Percentiles rank a stretch among this genome's conserved stretches.
Evolutionary conservation across 2,888 invertebrate species (phyloP).

Genomic region (Andricus curvator): DNA sequence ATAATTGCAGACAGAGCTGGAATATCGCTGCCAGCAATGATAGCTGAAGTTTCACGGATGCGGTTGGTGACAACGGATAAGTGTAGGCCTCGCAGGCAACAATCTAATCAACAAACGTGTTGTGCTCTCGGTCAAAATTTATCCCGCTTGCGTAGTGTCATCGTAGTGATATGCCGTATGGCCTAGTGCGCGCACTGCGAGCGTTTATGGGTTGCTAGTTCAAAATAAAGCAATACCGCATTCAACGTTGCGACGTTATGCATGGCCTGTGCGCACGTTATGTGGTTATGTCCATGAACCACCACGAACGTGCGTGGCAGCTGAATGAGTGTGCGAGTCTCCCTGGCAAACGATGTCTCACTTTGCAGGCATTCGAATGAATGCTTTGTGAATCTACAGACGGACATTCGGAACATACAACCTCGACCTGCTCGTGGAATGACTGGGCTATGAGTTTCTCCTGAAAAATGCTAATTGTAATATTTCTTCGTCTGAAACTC

Average conservation of each 20-base stretch:
- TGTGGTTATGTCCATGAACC: conserved; percentile 7
- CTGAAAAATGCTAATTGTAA: background rate
- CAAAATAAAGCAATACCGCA: conserved; percentile 62
- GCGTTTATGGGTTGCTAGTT: conserved; percentile 61
- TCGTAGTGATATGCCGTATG: conserved; percentile 21
- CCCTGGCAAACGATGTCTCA: background rate
- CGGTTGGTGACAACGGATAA: conserved; percentile 11
- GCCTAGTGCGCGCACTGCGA: conserved; percentile 40
- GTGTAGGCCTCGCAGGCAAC: background rate
- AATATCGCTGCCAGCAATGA: conserved; percentile 1
- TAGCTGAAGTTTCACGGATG: conserved; percentile 3
- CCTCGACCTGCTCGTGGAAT: background rate
- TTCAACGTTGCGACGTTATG: conserved; percentile 52
- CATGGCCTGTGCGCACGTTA: conserved; percentile 48
- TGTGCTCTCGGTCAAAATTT: background rate
- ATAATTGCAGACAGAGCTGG: conserved; percentile 1
- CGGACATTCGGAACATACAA: background rate
- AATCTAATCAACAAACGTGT: background rate
- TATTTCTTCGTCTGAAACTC: background rate
- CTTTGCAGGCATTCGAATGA: background rate
- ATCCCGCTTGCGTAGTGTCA: background rate
- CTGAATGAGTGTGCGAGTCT: background rate
- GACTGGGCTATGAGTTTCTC: background rate
- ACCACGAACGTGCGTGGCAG: background rate
- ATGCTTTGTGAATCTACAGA: background rate